These are phyloP conservation scores for Chlorodrepanis virens DNA, from an alignment of 2,113 vertebrate genomes.

Conservation along the genomic window DNA sequence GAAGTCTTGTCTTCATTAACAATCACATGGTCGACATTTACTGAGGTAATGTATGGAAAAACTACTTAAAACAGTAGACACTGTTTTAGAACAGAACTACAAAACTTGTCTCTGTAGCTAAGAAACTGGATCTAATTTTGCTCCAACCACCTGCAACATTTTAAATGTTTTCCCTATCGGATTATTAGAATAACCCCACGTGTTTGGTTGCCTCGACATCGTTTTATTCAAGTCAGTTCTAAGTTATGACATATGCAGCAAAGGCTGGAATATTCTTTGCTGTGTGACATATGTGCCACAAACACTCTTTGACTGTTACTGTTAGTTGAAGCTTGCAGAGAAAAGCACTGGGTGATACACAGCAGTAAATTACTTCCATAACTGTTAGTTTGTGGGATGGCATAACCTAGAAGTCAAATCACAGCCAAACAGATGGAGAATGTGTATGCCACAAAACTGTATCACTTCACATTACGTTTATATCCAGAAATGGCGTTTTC, in stretches of 20 bases:
- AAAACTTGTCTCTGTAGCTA: not conserved
- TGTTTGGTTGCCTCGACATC: not conserved
- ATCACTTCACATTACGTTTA: not conserved
- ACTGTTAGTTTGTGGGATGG: constrained; percentile 29
- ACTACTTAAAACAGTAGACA: not conserved
- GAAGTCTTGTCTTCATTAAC: not conserved
- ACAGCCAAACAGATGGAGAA: constrained; percentile 41
- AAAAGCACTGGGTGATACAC: not conserved
- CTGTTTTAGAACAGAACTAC: not conserved
- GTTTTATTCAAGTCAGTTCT: not conserved
- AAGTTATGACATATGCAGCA: not conserved
- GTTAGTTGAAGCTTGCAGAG: not conserved
- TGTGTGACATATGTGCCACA: constrained; percentile 5
- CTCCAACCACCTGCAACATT: not conserved
- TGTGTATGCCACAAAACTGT: not conserved
- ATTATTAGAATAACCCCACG: not conserved
- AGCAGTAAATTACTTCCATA: constrained; percentile 29
- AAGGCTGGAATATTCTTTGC: not conserved
- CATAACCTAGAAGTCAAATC: constrained; percentile 26
- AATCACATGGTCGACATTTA: not conserved
- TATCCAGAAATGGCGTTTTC: not conserved
- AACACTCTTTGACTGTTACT: not conserved
- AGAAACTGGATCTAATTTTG: not conserved
- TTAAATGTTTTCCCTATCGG: not conserved
- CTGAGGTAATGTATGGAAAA: not conserved